Evolutionary conservation across 2,113 vertebrate genomes (phyloP).

Genomic region (Pardalotus punctatus): DNA sequence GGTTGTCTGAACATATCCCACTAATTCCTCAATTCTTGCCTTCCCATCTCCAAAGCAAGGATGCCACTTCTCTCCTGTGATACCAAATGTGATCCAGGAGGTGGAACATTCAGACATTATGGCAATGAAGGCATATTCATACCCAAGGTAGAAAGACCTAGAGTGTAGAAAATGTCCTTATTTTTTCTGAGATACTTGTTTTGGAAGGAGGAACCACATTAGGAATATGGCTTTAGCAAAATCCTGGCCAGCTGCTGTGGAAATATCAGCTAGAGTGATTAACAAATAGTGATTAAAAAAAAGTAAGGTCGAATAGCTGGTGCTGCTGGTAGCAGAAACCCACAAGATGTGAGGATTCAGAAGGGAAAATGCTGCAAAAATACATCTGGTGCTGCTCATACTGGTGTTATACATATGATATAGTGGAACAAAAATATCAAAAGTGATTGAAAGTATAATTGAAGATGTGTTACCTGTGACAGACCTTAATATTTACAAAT

Average conservation of each 20-base stretch:
- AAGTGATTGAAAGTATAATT: slow-evolving; percentile 32
- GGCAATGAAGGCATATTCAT: neutral
- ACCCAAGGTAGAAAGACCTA: neutral
- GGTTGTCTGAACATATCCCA: neutral
- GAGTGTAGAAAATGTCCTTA: neutral
- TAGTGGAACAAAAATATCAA: slow-evolving; percentile 31
- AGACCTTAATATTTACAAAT: slow-evolving; percentile 68
- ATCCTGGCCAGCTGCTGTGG: neutral
- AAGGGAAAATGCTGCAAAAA: neutral
- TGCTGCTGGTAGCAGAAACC: neutral
- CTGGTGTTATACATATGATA: neutral
- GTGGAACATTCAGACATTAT: neutral
- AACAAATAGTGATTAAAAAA: neutral
- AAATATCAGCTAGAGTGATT: neutral
- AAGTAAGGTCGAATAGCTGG: neutral
- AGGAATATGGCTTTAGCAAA: neutral
- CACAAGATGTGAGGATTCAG: neutral
- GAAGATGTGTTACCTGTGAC: slow-evolving; percentile 40
- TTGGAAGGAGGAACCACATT: neutral
- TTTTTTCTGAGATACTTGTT: neutral
- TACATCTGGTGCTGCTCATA: neutral
- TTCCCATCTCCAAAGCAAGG: neutral
- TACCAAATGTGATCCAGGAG: neutral
- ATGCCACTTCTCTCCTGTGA: neutral
- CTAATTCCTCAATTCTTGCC: neutral